A percentile compares a stretch with the other conserved stretches of the same genome.
Conservation (phyloP, 1,140 invertebrate species). For the Hestina assimilis region DNA sequence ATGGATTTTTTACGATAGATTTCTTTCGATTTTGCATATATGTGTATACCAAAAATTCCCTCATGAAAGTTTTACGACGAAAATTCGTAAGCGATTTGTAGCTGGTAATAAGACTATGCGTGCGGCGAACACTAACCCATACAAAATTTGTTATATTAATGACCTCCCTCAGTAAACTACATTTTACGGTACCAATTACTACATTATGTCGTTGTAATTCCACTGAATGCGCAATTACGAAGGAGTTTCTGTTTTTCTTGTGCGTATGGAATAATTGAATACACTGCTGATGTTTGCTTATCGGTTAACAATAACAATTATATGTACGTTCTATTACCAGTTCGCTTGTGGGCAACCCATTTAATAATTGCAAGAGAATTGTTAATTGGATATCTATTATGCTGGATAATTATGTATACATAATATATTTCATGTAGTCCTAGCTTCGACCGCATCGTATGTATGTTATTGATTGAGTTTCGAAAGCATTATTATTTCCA, state of each 20-base stretch:
- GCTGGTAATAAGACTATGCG: conserved; percentile 29
- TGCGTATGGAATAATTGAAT: conserved; percentile 29
- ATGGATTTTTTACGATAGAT: no score
- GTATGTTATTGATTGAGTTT: neutral
- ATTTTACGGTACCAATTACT: conserved; percentile 51
- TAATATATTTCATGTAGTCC: neutral
- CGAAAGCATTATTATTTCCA: no score
- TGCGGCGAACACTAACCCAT: conserved; percentile 25
- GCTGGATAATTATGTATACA: no score
- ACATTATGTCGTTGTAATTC: conserved; percentile 45
- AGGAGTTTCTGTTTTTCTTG: conserved; percentile 25
- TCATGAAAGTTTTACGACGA: conserved; percentile 5
- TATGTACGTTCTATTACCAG: neutral
- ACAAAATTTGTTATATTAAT: conserved; percentile 51
- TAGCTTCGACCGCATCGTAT: neutral
- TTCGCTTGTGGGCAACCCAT: neutral
- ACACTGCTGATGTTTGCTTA: conserved; percentile 15
- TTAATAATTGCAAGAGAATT: conserved; percentile 1
- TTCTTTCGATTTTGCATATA: no score
- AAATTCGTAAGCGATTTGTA: conserved; percentile 13
- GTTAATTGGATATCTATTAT: neutral
- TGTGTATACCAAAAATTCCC: neutral
- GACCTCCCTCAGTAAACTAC: conserved; percentile 41
- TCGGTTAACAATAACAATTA: conserved; percentile 15
- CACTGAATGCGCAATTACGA: conserved; percentile 24